Conservation (phyloP, 2,113 vertebrate species). For the Oxyruncus cristatus region DNA sequence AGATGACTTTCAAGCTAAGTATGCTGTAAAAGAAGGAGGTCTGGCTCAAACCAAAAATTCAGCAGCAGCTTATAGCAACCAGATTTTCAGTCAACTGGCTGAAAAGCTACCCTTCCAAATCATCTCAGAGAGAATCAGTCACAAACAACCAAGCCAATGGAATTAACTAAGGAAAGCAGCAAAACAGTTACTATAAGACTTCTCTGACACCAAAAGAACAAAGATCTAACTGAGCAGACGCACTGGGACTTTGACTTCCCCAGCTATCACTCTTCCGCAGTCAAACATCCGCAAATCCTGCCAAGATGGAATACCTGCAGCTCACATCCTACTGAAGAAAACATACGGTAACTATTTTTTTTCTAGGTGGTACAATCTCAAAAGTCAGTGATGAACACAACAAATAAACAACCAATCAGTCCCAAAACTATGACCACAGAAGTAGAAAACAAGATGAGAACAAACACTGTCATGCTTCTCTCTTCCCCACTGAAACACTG, state of each 20-base stretch:
- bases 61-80: background rate
- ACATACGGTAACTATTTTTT: background rate
- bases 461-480: background rate
- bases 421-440: slow-evolving; percentile 35
- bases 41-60: background rate
- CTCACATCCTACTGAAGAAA: background rate
- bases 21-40: background rate
- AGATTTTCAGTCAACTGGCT: background rate
- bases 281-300: background rate
- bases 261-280: background rate
- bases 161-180: background rate
- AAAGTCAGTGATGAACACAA: background rate
- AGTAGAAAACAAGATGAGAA: slow-evolving; percentile 42
- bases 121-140: background rate
- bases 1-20: background rate
- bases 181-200: background rate
- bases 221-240: background rate
- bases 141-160: background rate
- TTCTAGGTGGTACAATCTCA: background rate
- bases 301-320: background rate
- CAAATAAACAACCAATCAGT: background rate
- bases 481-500: background rate
- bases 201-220: background rate
- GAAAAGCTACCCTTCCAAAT: background rate
- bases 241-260: background rate